Evolutionary conservation across 2,888 invertebrate species (phyloP), one percentile per base, ranked within the genome.

Genomic region (Escarpia spicata): DNA sequence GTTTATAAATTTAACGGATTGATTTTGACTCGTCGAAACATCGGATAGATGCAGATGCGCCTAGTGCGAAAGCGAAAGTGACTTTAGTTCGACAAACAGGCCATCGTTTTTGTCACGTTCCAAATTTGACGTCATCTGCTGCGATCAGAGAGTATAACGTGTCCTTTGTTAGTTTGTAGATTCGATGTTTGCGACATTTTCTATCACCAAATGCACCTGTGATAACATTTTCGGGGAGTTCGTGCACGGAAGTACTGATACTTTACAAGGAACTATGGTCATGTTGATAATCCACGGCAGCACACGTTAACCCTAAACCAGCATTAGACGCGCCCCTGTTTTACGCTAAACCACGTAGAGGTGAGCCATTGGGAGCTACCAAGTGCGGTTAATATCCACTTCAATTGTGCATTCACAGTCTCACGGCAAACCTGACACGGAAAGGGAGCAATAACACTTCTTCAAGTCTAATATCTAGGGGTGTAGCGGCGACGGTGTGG

Each of bases 401-500:
- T 52, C 52, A 52, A 52, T 1, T 52, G 52, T 52, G 52, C 19
- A 75, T 26, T 15, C 26, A 75, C 26, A 75, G 75, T 75, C n/a
- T n/a, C 75, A 75, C 75, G 75, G 75, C 75, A 75, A 75, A 75
- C 75, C 6, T 75, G 75, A 75, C n/a, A 75, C 19, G 26, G n/a
- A 4, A 75, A 15, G 52, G 52, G 52, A 52, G 52, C 52, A 52
- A 3, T 52, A 52, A 52, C 52, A 3, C 9, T 12, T 52, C 52
- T 12, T 52, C 12, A 12, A 26, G 75, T 75, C 75, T 75, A 75
- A 26, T 26, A 75, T n/a, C n/a, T 75, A 26, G 75, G 75, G 19
- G 75, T 75, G 75, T 75, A 75, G 75, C n/a, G n/a, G n/a, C 75
- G 75, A 75, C 75, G 75, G 75, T n/a, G 75, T 6, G 75, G 75